Base-by-base conservation (phyloP, 2,797 vertebrate species). In the Enteromius argenteus region DNA sequence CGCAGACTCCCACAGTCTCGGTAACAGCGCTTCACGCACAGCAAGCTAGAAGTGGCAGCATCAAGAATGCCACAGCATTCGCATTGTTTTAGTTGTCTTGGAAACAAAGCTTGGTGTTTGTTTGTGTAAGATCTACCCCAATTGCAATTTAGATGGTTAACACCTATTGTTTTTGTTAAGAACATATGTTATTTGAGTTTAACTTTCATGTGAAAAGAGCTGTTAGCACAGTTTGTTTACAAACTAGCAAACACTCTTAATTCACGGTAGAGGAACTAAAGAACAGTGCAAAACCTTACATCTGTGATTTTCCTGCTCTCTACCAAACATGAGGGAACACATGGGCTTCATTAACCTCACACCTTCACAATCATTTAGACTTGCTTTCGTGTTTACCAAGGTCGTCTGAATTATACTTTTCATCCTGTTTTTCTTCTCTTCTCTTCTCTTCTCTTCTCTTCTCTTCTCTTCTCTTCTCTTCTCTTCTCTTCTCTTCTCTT, bases 71-170 rank as follows among this genome's bases (percentile, higher is more conserved):
- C 86, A 86, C 91, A 90, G 92, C 94, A 95, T 93, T 93, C 93
- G 88, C 93, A 93, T 96, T 95, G 94, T 95, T 94, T 94, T 93
- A 94, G 94, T 95, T 93, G 94, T 95, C 95, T 90, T 94, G 94
- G 94, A 94, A 96, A 96, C 95, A 96, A 95, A 95, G 94, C 93
- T 91, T 93, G 93, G 93, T 95, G 94, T 96, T 95, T 95, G 93
- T 95, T 94, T 96, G 94, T 92, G 92, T 87, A 93, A 94, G 93
- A 94, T 93, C 89, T 93, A 89, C 91, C 87, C 92, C 93, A 94
- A 94, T 95, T 91, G 92, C 95, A 94, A 94, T 95, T 96, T 94
- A 93, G 93, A 92, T 87, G 90, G 86, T 95, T 95, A 94, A 93
- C 95, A 95, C 94, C 94, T 95, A 93, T 94, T 94, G 93, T 94